phyloP scores from a whole-genome alignment of 2,797 vertebrate species.

The Acipenser oxyrinchus region DNA sequence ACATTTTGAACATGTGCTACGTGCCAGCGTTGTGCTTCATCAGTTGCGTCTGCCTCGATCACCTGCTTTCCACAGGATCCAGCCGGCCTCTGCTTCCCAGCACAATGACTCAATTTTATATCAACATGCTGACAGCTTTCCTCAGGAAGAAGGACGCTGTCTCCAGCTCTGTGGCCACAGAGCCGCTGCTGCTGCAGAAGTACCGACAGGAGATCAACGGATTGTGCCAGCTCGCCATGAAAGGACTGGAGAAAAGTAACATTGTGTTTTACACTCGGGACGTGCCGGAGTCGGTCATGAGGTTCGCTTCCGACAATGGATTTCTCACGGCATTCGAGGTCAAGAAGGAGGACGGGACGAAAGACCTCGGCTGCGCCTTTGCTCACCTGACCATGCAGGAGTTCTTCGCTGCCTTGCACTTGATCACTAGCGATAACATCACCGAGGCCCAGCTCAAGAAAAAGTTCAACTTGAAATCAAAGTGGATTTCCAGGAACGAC shows the following conservation, averaged over 20 bases:
- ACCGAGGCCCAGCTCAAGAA: constrained; percentile 44
- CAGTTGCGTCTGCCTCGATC: constrained; percentile 73
- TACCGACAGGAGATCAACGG: constrained; percentile 44
- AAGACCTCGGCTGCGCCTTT: constrained; percentile 61
- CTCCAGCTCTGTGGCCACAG: background rate
- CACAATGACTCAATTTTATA: constrained; percentile 74
- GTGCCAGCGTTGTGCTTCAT: constrained; percentile 73
- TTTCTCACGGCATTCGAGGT: constrained; percentile 63
- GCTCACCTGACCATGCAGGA: constrained; percentile 79
- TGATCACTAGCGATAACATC: constrained; percentile 64
- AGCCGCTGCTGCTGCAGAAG: constrained; percentile 20
- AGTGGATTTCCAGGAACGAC: constrained; percentile 67
- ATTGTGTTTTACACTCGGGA: constrained; percentile 64
- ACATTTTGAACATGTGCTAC: constrained; percentile 67
- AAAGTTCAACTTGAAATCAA: constrained; percentile 60
- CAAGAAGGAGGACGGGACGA: constrained; percentile 34
- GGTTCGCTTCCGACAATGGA: constrained; percentile 55
- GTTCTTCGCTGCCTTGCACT: constrained; percentile 73
- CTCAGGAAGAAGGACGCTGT: constrained; percentile 36
- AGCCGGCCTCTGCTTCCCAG: constrained; percentile 46
- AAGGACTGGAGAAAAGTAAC: constrained; percentile 59
- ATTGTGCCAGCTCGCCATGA: constrained; percentile 65
- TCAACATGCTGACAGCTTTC: constrained; percentile 64
- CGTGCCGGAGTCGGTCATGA: constrained; percentile 43
- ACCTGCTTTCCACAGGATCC: constrained; percentile 39